These are phyloP conservation scores for Tetramorium parvispinum DNA, from an alignment of 1,140 invertebrate species.

Conservation along the genomic window DNA sequence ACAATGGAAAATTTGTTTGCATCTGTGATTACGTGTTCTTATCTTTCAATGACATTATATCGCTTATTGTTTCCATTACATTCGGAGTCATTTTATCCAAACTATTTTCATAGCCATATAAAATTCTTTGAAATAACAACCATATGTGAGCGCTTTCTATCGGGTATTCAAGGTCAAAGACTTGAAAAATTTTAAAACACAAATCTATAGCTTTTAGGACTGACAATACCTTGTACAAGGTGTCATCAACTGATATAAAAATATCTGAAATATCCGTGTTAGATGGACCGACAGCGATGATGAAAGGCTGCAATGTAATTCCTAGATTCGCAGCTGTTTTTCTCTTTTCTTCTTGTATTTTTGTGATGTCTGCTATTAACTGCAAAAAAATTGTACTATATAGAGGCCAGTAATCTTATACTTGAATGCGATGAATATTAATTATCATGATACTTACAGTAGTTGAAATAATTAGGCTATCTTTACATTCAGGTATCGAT, in stretches of 20 bases:
- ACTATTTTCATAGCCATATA: background rate
- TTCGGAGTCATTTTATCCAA: slow-evolving; percentile 5
- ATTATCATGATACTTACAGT: slow-evolving; percentile 5
- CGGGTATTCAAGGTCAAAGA: background rate
- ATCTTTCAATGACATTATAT: background rate
- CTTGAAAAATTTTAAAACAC: slow-evolving; percentile 5
- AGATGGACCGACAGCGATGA: background rate
- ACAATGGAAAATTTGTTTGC: background rate
- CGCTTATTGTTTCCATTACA: slow-evolving; percentile 3
- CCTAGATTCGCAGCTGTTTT: background rate
- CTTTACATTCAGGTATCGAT: slow-evolving; percentile 13
- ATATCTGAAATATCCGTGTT: slow-evolving; percentile 1
- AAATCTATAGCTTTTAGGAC: background rate
- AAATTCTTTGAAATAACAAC: background rate
- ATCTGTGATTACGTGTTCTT: background rate
- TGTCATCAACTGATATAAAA: slow-evolving; percentile 12
- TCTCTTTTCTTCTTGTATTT: background rate
- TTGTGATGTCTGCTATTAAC: slow-evolving; percentile 14
- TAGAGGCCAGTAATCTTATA: background rate
- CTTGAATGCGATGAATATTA: background rate
- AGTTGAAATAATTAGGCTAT: background rate
- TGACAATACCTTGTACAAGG: background rate
- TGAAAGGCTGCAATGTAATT: slow-evolving; percentile 1
- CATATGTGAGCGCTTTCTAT: background rate
- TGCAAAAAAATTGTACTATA: background rate